These are phyloP conservation scores for Sternarchorhynchus goeldii DNA, from an alignment of 2,797 vertebrate genomes.

Conservation along the genomic window DNA sequence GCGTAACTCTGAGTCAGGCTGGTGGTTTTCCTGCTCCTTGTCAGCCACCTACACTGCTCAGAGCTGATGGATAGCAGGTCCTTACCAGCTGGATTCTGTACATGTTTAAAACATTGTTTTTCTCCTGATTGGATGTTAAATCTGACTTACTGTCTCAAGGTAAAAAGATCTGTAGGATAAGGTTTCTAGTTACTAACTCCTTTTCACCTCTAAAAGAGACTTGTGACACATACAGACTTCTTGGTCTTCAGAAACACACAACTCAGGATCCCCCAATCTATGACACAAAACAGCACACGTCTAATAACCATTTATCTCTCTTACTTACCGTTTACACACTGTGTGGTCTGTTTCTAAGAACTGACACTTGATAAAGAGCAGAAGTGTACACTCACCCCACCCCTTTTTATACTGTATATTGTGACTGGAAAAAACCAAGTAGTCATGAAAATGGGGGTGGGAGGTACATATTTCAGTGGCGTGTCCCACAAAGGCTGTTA, in stretches of 20 bases:
- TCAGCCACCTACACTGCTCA: background rate
- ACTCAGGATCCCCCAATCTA: background rate
- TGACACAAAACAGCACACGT: background rate
- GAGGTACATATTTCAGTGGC: slow-evolving; percentile 20
- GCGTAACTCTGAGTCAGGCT: background rate
- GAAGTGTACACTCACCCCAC: slow-evolving; percentile 16
- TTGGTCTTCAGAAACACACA: no score
- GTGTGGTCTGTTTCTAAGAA: background rate
- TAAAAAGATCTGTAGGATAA: background rate
- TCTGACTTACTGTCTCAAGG: background rate
- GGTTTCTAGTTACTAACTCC: background rate
- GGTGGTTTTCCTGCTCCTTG: background rate
- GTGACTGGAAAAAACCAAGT: slow-evolving; percentile 43
- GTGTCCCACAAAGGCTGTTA: slow-evolving; percentile 31
- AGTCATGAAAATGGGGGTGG: slow-evolving; percentile 19
- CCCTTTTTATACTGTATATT: slow-evolving; percentile 13
- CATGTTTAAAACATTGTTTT: background rate
- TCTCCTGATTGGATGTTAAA: background rate
- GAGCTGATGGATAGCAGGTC: background rate
- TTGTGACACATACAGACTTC: no score
- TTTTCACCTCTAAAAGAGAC: background rate
- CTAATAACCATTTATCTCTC: background rate
- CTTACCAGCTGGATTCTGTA: background rate
- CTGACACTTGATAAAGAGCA: slow-evolving; percentile 29
- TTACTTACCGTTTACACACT: slow-evolving; percentile 43